Evolutionary conservation across 2,113 vertebrate species (phyloP).

Genomic region (Gallinago media): DNA sequence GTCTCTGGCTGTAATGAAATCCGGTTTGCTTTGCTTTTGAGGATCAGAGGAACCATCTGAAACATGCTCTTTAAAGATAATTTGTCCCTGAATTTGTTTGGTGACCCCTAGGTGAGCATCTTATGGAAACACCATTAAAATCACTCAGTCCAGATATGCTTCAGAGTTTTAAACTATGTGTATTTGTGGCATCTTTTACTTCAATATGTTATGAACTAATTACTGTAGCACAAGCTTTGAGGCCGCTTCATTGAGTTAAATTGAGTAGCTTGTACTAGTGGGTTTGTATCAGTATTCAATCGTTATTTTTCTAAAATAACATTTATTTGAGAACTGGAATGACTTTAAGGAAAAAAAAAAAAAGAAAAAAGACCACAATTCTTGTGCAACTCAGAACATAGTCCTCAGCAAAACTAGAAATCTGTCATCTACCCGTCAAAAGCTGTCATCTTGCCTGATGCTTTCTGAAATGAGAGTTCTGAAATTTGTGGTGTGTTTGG

Average conservation of each 20-base stretch:
- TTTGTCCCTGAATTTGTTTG: not conserved
- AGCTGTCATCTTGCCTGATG: not conserved
- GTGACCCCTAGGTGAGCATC: not conserved
- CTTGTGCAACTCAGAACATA: not conserved
- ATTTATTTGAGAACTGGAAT: not conserved
- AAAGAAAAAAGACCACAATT: not conserved
- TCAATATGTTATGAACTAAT: not conserved
- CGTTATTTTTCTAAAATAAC: not conserved
- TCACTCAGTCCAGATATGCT: not conserved
- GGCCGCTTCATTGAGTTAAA: not conserved
- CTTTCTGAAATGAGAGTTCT: not conserved
- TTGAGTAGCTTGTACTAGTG: not conserved
- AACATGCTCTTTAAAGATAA: not conserved
- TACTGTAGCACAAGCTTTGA: accelerated
- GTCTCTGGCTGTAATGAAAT: not conserved
- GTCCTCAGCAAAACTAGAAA: not conserved
- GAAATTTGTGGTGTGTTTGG: not conserved
- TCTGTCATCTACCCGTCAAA: not conserved
- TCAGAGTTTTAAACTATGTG: not conserved
- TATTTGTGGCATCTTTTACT: not conserved
- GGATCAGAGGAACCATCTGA: not conserved
- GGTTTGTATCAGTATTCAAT: not conserved
- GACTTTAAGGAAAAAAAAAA: not conserved
- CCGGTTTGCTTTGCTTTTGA: not conserved
- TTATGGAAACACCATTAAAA: not conserved